Conservation (phyloP, 2,888 invertebrate genomes). For the Drosophila dives region DNA sequence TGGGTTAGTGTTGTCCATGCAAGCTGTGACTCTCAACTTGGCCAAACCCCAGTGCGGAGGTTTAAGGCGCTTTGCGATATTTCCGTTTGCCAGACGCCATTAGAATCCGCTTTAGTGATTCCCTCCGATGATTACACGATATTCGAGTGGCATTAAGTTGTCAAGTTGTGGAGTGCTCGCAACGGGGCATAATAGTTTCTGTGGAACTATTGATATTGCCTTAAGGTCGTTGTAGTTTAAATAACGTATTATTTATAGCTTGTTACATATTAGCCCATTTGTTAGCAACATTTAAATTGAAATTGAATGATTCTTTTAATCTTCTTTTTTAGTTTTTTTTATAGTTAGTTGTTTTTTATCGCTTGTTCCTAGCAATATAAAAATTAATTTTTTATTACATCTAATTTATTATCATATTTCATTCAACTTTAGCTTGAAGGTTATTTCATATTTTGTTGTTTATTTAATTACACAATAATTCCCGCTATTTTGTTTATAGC, state of each 20-base stretch:
- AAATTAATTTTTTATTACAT: background rate
- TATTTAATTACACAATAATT: background rate
- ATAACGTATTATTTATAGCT: background rate
- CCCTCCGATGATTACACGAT: slow-evolving; percentile 62
- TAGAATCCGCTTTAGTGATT: slow-evolving; percentile 76
- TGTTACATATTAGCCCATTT: background rate
- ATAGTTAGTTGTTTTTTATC: background rate
- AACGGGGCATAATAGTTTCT: slow-evolving; percentile 31
- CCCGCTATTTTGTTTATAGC: slow-evolving; percentile 18
- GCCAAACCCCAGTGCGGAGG: slow-evolving; percentile 34
- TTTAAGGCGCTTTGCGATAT: slow-evolving; percentile 67
- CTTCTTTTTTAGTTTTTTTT: background rate
- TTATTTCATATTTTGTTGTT: background rate
- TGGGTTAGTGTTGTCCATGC: slow-evolving; percentile 35
- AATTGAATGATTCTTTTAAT: background rate
- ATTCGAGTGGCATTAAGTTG: slow-evolving; percentile 55
- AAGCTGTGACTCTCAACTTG: slow-evolving; percentile 14
- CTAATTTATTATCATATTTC: background rate
- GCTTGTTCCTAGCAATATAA: background rate
- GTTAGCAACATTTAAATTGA: background rate
- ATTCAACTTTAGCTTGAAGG: slow-evolving; percentile 2
- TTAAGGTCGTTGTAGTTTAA: background rate
- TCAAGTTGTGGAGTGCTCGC: slow-evolving; percentile 46
- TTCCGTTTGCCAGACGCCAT: slow-evolving; percentile 72
- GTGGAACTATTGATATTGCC: slow-evolving; percentile 12